A percentile compares a stretch with the other conserved stretches of the same genome.
These are phyloP conservation scores for Chroicocephalus ridibundus DNA, from an alignment of 2,113 vertebrate species.

Conservation along the genomic window DNA sequence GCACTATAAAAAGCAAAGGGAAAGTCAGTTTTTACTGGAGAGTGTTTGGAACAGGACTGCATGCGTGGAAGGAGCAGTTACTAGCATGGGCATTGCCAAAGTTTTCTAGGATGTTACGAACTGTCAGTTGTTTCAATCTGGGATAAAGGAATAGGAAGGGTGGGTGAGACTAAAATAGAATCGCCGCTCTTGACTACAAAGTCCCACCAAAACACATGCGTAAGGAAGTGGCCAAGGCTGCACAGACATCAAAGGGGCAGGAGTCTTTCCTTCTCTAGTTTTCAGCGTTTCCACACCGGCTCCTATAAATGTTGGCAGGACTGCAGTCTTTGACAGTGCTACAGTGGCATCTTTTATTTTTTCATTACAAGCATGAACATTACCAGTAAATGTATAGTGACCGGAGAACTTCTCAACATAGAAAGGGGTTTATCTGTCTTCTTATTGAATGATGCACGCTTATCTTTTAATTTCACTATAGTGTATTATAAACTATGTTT, in stretches of 20 bases:
- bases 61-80: neutral
- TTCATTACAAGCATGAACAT: neutral
- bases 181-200: neutral
- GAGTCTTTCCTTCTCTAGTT: neutral
- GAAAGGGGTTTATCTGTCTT: neutral
- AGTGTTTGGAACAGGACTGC: neutral
- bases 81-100: neutral
- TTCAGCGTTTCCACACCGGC: neutral
- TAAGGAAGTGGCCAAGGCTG: neutral
- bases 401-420: neutral
- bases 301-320: neutral
- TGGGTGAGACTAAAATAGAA: neutral
- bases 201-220: neutral
- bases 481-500: neutral
- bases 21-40: neutral
- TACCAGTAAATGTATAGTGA: neutral
- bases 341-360: neutral
- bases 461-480: neutral
- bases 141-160: neutral
- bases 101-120: neutral
- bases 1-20: neutral
- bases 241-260: neutral
- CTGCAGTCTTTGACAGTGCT: neutral
- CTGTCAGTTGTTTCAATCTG: neutral
- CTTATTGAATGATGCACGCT: neutral